Evolutionary conservation across 1,140 invertebrate genomes (phyloP).

Genomic region (Tetranychus cinnabarinus): DNA sequence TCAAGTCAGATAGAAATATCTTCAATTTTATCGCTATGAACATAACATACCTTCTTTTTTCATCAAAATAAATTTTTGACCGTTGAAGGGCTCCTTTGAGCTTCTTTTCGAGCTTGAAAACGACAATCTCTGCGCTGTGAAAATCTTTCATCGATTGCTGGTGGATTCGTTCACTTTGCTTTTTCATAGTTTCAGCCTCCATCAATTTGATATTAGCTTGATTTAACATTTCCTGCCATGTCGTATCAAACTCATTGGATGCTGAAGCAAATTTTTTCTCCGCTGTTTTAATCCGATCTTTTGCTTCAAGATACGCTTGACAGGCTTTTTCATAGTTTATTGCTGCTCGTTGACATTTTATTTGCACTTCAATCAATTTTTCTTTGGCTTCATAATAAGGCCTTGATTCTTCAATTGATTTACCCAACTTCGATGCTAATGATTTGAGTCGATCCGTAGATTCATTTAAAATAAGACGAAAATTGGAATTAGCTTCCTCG

Average conservation of each 20-base stretch:
- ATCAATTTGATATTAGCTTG: conserved; percentile 82
- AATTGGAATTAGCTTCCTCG: conserved; percentile 37
- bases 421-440: conserved; percentile 53
- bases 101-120: conserved; percentile 46
- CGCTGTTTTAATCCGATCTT: conserved; percentile 74
- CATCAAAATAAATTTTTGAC: conserved; percentile 33
- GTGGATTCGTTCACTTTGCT: conserved; percentile 62
- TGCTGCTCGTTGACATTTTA: conserved; percentile 65
- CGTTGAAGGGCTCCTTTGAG: conserved; percentile 51
- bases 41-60: conserved; percentile 18
- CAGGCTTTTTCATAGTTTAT: conserved; percentile 71
- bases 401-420: conserved; percentile 29
- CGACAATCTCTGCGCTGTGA: conserved; percentile 15
- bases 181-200: conserved; percentile 69
- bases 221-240: conserved; percentile 95
- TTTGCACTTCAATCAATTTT: conserved; percentile 35
- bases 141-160: conserved; percentile 34
- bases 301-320: conserved; percentile 73
- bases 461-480: conserved; percentile 56
- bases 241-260: conserved; percentile 53
- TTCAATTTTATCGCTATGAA: not conserved
- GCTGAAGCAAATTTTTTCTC: conserved; percentile 59
- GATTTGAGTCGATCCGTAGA: conserved; percentile 56
- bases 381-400: conserved; percentile 67
- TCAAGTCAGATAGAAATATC: not conserved